Evolutionary conservation across 2,888 invertebrate genomes (phyloP).

Genomic region (Rhogogaster chlorosoma): DNA sequence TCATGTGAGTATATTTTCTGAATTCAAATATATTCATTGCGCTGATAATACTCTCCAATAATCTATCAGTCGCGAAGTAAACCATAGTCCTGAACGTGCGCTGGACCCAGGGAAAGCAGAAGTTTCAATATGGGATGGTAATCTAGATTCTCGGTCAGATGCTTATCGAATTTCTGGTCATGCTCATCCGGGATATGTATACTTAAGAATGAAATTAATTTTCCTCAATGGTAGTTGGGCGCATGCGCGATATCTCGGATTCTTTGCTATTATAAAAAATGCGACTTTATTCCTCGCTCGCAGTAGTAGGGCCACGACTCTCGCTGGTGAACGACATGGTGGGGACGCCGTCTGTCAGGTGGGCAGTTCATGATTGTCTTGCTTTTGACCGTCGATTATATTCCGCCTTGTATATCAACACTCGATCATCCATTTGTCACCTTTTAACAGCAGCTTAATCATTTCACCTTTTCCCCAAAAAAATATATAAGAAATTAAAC

Average conservation of each 20-base stretch:
- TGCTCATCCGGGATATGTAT: not conserved
- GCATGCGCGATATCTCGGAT: conserved; percentile 61
- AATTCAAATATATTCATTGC: not conserved
- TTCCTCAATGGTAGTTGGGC: conserved; percentile 31
- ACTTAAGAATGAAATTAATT: not conserved
- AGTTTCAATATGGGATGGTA: not conserved
- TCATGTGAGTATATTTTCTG: conserved; percentile 90
- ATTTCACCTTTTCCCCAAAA: not conserved
- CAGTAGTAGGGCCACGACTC: conserved; percentile 68
- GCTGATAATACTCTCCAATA: not conserved
- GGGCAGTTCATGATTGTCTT: conserved; percentile 3
- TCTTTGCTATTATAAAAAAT: conserved; percentile 63
- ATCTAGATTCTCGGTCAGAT: not conserved
- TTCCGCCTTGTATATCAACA: not conserved
- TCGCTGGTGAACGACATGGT: conserved; percentile 57
- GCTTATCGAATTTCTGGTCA: not conserved
- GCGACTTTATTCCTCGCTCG: conserved; percentile 55
- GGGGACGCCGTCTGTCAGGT: conserved; percentile 45
- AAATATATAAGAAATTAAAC: not conserved
- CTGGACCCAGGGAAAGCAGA: not conserved
- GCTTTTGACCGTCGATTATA: not conserved
- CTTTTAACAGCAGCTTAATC: not conserved
- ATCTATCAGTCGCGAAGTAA: not conserved
- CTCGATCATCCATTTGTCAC: not conserved
- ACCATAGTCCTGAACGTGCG: not conserved